phyloP scores from a whole-genome alignment of 2,113 vertebrate species.

The Clupea harengus region DNA sequence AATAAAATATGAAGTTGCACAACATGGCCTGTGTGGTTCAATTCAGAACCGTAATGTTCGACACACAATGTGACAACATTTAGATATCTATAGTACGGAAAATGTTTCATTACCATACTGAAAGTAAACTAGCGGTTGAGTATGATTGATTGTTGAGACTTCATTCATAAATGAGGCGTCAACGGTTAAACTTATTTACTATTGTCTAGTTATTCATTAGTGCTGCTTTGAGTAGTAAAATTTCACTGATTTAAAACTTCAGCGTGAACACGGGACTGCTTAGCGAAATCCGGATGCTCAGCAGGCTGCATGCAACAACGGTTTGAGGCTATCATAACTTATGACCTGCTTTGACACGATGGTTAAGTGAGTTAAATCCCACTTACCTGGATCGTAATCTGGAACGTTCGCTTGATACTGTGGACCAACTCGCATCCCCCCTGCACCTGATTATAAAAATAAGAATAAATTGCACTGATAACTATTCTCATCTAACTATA shows the following conservation, averaged over 20 bases:
- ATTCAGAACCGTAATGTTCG: not conserved
- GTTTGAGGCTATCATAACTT: conserved; percentile 51
- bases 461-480: not conserved
- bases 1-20: not conserved
- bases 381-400: conserved; percentile 88
- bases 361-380: conserved; percentile 19
- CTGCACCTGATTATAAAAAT: conserved; percentile 72
- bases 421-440: conserved; percentile 86
- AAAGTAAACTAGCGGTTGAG: not conserved
- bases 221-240: not conserved
- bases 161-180: not conserved
- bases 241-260: not conserved
- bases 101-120: not conserved
- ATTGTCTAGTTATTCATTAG: not conserved
- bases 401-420: conserved; percentile 90
- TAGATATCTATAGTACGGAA: not conserved
- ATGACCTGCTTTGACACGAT: conserved; percentile 29
- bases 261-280: not conserved
- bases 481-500: conserved; percentile 26
- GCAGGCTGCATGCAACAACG: conserved; percentile 38
- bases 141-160: not conserved
- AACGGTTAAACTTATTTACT: not conserved
- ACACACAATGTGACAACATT: not conserved
- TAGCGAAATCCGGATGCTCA: conserved; percentile 4
- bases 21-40: not conserved